These are phyloP conservation scores for Polyommatus iphigenia DNA, from an alignment of 2,888 invertebrate genomes.

Conservation along the genomic window DNA sequence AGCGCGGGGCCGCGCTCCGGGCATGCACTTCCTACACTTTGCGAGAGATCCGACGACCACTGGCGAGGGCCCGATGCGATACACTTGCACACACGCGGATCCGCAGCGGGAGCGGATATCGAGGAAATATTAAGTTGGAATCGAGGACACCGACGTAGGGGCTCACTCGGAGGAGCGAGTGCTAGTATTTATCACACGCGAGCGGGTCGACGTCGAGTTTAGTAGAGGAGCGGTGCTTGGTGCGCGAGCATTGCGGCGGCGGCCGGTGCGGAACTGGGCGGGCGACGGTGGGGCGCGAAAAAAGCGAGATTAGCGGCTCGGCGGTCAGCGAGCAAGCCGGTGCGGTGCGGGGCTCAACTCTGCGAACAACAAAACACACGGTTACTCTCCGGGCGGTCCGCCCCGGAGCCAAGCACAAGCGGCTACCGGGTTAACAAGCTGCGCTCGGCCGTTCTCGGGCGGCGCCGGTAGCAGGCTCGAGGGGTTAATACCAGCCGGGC, in stretches of 20 bases:
- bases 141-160: conserved; percentile 78
- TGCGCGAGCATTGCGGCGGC: conserved; percentile 75
- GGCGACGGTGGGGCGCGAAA: conserved; percentile 76
- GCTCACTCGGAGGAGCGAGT: conserved; percentile 78
- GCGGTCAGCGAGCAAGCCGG: conserved; percentile 79
- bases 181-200: conserved; percentile 77
- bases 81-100: conserved; percentile 61
- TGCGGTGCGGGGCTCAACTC: conserved; percentile 79
- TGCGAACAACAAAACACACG: conserved; percentile 81
- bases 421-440: conserved; percentile 79
- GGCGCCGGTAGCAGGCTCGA: conserved; percentile 51
- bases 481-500: conserved; percentile 46
- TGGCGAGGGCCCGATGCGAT: conserved; percentile 57
- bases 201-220: conserved; percentile 77
- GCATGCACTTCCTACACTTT: conserved; percentile 66
- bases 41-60: conserved; percentile 50
- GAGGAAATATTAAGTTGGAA: conserved; percentile 73
- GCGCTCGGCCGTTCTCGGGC: conserved; percentile 62
- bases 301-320: conserved; percentile 80
- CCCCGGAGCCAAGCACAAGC: conserved; percentile 79
- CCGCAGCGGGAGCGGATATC: conserved; percentile 51
- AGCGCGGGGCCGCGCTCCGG: conserved; percentile 72
- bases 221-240: conserved; percentile 77
- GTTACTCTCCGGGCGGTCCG: conserved; percentile 74
- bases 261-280: conserved; percentile 71